Evolutionary conservation across 2,797 vertebrate species (phyloP), one percentile per base, ranked within the genome.

Genomic region (Sandelia bainsii): DNA sequence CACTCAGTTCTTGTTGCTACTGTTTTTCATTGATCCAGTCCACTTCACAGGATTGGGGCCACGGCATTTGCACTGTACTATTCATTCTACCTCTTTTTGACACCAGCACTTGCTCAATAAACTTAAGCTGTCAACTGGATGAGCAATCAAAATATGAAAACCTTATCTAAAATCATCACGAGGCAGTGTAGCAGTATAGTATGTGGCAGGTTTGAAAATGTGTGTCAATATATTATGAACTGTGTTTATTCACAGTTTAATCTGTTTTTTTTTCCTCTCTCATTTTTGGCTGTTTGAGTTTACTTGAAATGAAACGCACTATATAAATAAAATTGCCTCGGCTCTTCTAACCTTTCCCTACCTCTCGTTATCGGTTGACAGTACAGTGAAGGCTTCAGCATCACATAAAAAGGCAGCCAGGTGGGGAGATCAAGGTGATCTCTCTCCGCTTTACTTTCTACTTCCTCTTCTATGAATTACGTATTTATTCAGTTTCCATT

Each of bases 391-490:
- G 52, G 78, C 79, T 49, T 87, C 79, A 67, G 75, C 50, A 48
- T 72, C 73, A 69, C 80, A 68, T 85, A 75, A 82, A 81, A 82
- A 86, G 66, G 53, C 56, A 64, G 40, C 3, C 32, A 80, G 73
- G 72, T 69, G 62, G 12, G 8, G 53, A 86, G 82, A 89, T 91
- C 83, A 88, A 85, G 82, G 82, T 75, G 84, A 86, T 84, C 51
- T 14, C 59, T 8, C 69, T 56, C 72, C 53, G 39, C 65, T 58
- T 66, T 44, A 13, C 74, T 45, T 46, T 62, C 62, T 39, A 60
- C 48, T 66, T 42, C 54, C 17, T 49, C 61, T 27, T 52, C 65
- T 74, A 82, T 88, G 72, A 81, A 88, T 90, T 84, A 86, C 89
- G 84, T 79, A 88, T 88, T 79, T 77, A 77, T 88, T 84, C 75